These are phyloP conservation scores for Nansenia antarctica DNA, from an alignment of 2,113 vertebrate genomes.

Conservation along the genomic window DNA sequence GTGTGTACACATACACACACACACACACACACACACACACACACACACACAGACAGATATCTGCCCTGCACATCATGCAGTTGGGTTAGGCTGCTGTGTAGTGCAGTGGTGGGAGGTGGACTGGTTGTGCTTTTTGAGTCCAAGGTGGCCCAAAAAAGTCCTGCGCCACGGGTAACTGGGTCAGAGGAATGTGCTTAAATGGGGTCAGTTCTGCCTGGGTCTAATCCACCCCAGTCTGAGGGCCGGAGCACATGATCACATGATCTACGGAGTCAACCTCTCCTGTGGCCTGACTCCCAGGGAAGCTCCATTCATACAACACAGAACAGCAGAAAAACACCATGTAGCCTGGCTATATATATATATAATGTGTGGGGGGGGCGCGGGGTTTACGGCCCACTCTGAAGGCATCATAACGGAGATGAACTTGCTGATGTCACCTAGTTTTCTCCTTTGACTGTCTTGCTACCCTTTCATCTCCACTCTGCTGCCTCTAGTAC, in stretches of 20 bases:
- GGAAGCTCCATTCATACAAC: slow-evolving; percentile 22
- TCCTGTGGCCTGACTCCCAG: slow-evolving; percentile 29
- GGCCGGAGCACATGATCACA: slow-evolving; percentile 31
- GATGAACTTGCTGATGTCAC: not conserved
- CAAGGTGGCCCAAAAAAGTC: slow-evolving; percentile 16
- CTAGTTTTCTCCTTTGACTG: not conserved
- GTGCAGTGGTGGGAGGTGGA: not conserved
- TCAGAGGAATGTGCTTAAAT: not conserved
- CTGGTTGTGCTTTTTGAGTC: not conserved
- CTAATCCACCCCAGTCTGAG: slow-evolving; percentile 33
- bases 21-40: not conserved
- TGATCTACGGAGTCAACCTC: slow-evolving; percentile 29
- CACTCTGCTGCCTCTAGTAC: not conserved
- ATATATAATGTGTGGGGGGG: slow-evolving; percentile 21
- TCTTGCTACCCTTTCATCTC: no score
- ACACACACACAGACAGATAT: not conserved
- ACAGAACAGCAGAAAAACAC: not conserved
- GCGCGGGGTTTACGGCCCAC: not conserved
- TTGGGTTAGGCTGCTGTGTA: slow-evolving; percentile 11
- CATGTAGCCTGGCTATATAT: no score
- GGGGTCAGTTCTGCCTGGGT: slow-evolving; percentile 31
- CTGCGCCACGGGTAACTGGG: slow-evolving; percentile 1
- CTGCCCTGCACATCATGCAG: not conserved
- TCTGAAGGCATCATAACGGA: slow-evolving; percentile 6
- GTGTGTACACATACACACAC: not conserved